Evolutionary conservation across 2,888 invertebrate species (phyloP).

Genomic region (Endotricha flammealis): DNA sequence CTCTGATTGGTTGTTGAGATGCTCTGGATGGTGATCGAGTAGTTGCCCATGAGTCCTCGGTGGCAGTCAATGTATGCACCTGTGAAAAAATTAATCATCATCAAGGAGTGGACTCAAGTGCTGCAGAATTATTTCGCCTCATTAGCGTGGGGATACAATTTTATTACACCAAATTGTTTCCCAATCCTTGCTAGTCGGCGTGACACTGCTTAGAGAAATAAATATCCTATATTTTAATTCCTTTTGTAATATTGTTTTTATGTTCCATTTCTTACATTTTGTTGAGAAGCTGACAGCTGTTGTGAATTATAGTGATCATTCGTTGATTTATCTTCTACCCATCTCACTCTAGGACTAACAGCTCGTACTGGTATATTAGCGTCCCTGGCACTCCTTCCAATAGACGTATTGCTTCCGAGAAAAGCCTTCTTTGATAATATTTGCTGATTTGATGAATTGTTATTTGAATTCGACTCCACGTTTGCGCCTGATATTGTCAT

Average conservation of each 20-base stretch:
- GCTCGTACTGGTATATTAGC: conserved; percentile 71
- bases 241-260: too few species aligned
- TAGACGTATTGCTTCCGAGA: conserved; percentile 72
- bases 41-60: conserved; percentile 62
- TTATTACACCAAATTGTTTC: too few species aligned
- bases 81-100: conserved; percentile 22
- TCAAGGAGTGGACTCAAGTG: too few species aligned
- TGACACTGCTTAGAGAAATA: too few species aligned
- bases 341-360: conserved; percentile 71
- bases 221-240: too few species aligned
- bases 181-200: too few species aligned
- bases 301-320: conserved; percentile 61
- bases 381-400: conserved; percentile 65
- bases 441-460: conserved; percentile 62
- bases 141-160: too few species aligned
- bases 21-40: conserved; percentile 63
- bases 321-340: conserved; percentile 65
- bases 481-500: conserved; percentile 83
- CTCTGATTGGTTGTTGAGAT: conserved; percentile 68
- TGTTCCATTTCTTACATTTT: conserved; percentile 53
- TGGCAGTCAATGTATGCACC: conserved; percentile 44
- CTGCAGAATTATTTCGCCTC: too few species aligned
- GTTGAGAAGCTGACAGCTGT: conserved; percentile 63
- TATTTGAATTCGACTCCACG: conserved; percentile 72
- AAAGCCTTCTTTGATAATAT: conserved; percentile 71